Evolutionary conservation across 2,113 vertebrate genomes (phyloP).

Genomic region (Chrysochloris asiatica): DNA sequence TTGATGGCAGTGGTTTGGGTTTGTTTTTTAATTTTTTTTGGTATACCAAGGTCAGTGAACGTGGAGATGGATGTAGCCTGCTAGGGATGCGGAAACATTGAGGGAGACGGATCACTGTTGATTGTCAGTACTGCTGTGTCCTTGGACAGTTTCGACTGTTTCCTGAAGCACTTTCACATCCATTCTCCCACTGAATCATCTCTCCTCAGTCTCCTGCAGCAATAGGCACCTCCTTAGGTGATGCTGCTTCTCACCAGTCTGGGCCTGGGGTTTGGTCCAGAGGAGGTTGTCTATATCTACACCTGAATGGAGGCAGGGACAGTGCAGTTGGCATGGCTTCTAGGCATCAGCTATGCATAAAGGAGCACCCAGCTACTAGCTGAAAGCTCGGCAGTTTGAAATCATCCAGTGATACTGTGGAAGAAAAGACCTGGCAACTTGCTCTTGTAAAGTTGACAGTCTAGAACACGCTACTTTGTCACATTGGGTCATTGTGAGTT

Average conservation of each 20-base stretch:
- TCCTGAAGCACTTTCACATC: not conserved
- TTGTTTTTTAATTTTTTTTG: no score
- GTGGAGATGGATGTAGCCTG: not conserved
- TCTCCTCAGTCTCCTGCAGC: not conserved
- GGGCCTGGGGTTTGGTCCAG: not conserved
- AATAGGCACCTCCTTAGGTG: not conserved
- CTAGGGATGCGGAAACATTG: fast-evolving
- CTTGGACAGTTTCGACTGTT: not conserved
- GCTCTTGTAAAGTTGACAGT: not conserved
- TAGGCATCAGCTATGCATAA: not conserved
- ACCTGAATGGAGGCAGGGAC: not conserved
- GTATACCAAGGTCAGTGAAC: not conserved
- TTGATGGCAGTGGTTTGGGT: no score
- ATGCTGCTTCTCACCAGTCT: not conserved
- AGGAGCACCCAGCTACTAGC: not conserved
- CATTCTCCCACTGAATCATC: no score
- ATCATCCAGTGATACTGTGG: no score
- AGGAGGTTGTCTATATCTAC: not conserved
- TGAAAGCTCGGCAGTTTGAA: not conserved
- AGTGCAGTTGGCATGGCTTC: not conserved
- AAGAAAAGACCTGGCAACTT: not conserved
- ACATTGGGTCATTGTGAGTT: not conserved
- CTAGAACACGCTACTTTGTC: not conserved
- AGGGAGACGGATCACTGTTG: not conserved
- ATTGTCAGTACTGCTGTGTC: fast-evolving